Evolutionary conservation across 2,113 vertebrate genomes (phyloP).

Genomic region (Calypte anna): DNA sequence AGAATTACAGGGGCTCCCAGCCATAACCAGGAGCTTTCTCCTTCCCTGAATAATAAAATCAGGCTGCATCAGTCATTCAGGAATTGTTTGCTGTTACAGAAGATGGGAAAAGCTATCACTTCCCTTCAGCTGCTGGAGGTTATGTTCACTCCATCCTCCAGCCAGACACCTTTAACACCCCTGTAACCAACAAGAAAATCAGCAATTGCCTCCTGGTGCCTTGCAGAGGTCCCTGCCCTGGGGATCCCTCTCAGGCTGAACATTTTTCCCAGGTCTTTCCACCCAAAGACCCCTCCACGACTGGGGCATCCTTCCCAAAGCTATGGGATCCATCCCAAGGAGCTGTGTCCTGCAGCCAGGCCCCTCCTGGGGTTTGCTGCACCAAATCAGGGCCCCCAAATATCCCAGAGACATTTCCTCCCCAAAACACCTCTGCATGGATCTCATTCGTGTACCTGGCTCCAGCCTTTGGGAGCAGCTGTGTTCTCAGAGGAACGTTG

Average conservation of each 20-base stretch:
- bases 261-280: background rate
- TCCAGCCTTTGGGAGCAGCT: background rate
- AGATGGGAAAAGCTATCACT: background rate
- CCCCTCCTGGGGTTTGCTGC: background rate
- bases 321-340: background rate
- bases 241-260: background rate
- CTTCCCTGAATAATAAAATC: background rate
- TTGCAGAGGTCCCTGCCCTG: background rate
- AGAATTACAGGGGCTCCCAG: background rate
- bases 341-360: background rate
- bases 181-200: rapidly evolving
- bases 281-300: rapidly evolving
- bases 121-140: background rate
- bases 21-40: background rate
- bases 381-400: background rate
- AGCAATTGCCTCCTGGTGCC: background rate
- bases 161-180: background rate
- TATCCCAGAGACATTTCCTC: background rate
- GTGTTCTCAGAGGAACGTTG: background rate
- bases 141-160: background rate
- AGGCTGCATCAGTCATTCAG: background rate
- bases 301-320: background rate
- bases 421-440: rapidly evolving
- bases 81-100: background rate
- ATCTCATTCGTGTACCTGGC: too few species aligned